Evolutionary conservation across 2,797 vertebrate species (phyloP), one percentile per base, ranked within the genome.

Genomic region (Tokudaia tokunoshimensis): DNA sequence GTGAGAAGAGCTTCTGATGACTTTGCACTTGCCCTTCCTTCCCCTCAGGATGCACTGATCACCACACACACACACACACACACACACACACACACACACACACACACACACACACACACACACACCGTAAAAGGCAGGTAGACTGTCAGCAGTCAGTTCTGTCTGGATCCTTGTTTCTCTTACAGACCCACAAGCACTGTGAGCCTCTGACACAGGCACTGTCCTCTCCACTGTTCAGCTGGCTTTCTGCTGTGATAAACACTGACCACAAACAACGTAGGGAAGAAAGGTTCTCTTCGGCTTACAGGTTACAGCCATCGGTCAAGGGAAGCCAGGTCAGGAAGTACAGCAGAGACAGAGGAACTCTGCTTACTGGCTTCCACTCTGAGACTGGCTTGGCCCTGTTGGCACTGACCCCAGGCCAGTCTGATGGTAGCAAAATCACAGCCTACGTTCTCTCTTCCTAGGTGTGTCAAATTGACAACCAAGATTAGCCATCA

Each of bases 21-120:
- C 3, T n/a, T 34, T 88, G 83, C 55, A 20, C 20, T 79, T 61
- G 19, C 75, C 95, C 82, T 89, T 82, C 78, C 89, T 89, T 88
- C 41, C 44, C 17, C 4, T 1, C 61, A 52, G 83, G 79, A 34
- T 41, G 5, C 83, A 44, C 44, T 83, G 84, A 63, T 31, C 81
- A 17, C 34, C 44, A 55, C 31, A 52, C 47, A 52, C 74, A 34
- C 50, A 22, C 8, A 31, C 50, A 22, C 8, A 20, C 80, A 29
- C 34, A 57, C 19, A 57, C 57, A 63, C 80, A 15, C 29, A 34
- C 52, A 12, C 50, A 22, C 8, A 22, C 81, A 31, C n/a, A 59
- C 52, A 82, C 82, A 84, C 80, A 20, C 74, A 34, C 52, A 52
- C 50, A 22, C 8, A 22, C 81, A 31, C n/a, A 59, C 52, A 82